Evolutionary conservation across 2,797 vertebrate species (phyloP), one percentile per base, ranked within the genome.

Genomic region (Enteromius fasciolatus): DNA sequence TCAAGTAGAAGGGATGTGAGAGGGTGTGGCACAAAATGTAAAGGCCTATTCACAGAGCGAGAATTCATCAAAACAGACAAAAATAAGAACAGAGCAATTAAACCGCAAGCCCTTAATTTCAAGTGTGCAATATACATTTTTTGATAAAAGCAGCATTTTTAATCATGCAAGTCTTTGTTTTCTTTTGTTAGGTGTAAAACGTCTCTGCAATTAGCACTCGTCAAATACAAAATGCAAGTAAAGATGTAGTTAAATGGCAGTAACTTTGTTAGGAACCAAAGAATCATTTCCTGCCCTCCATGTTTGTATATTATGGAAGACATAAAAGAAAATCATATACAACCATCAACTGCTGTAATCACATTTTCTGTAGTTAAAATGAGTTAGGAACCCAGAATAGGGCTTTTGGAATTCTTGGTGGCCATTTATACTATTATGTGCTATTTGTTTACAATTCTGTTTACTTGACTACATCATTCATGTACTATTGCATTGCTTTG

Each of bases 381-480:
- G 3, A 10, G 8, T 28, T 50, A 18, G 17, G 69, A 11, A 20
- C 46, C 69, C 9, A 20, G 44, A 28, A 17, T 17, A 25, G 41
- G 41, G 14, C 14, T 70, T 6, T 50, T 72, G 69, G 3, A 1
- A 48, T 31, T 72, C 25, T 72, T 72, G 44, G 17, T n/a, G 31
- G 2, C 10, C 28, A 52, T 33, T 18, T 14, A 52, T 31, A 31
- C 28, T 31, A 31, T 31, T 63, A 63, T 52, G 50, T 20, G 31
- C 0, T 33, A 33, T n/a, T 52, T n/a, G n/a, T n/a, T n/a, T n/a
- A 52, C 48, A 68, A 52, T 8, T 17, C 12, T 67, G 63, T 10
- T 11, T 25, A 67, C 14, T n/a, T 41, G 48, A 68, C 36, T 28
- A 25, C 66, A 57, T 57, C 77, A 52, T 73, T 50, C 70, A 73